Evolutionary conservation across 2,888 invertebrate species (phyloP), one percentile per base, ranked within the genome.

Genomic region (Amaurobius ferox): DNA sequence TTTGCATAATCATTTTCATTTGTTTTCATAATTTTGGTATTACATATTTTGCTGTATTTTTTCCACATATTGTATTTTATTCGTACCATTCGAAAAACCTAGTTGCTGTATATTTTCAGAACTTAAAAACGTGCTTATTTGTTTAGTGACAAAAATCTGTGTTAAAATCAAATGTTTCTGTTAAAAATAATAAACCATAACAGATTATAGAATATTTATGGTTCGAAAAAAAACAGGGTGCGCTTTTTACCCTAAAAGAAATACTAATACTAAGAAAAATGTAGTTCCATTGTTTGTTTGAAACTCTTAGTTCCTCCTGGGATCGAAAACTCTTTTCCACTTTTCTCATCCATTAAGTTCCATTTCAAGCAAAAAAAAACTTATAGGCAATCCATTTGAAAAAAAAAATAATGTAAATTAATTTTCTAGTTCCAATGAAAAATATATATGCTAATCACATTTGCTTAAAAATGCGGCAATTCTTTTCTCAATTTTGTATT

Each of bases 291-390:
- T 74, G 44, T 40, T 66, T 64, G 48, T 55, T 64, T 30, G 71
- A 76, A 76, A 70, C 44, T 62, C 64, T 71, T 74, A 35, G 79
- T 48, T 70, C 62, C 83, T 71, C 76, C 13, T 1, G 76, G 64
- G 83, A 83, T 62, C 35, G 55, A 40, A 61, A 76, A 83, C 71
- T 83, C 81, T 68, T 68, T 76, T 70, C 74, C 81, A 81, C 74
- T 81, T 81, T 81, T 81, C 76, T 81, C 81, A 81, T 81, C 81
- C 81, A 81, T 83, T 83, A 83, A 71, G 76, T 83, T 76, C 23
- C 62, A 62, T 81, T 74, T 74, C 40, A 29, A 26, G 76, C 26
- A n/a, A 44, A 70, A 78, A 70, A 48, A 61, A 72, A 72, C 30
- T 32, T n/a, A n/a, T 48, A 26, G 5, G 29, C 26, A 71, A 29